A percentile compares a stretch with the other conserved stretches of the same genome.
Evolutionary conservation across 2,113 vertebrate species (phyloP).

Genomic region (Carassius gibelio): DNA sequence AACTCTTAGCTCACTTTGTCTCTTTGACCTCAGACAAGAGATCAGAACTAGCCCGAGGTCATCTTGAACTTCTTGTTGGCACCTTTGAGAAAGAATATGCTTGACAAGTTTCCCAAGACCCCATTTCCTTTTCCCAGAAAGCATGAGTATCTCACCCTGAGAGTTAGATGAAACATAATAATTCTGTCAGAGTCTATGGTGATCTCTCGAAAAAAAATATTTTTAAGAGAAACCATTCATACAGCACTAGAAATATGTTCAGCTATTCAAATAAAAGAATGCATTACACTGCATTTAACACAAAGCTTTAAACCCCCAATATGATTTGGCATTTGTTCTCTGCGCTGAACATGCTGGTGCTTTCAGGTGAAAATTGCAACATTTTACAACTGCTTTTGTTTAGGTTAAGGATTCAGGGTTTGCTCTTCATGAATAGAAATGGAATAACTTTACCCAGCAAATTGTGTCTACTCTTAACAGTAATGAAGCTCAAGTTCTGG

Average conservation of each 20-base stretch:
- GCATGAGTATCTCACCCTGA: neutral
- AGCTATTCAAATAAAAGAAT: conserved; percentile 9
- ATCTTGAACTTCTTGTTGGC: conserved; percentile 39
- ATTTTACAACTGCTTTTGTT: conserved; percentile 1
- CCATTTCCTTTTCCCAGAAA: neutral
- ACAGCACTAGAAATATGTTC: conserved; percentile 15
- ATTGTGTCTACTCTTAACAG: conserved; percentile 31
- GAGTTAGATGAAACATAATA: neutral
- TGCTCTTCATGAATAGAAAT: conserved; percentile 22
- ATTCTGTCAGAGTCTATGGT: neutral
- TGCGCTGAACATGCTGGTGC: neutral
- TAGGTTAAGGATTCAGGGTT: conserved; percentile 18
- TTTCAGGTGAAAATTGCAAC: conserved; percentile 32
- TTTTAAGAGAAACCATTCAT: neutral
- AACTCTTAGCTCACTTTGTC: conserved; percentile 38
- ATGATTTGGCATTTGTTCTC: conserved; percentile 20
- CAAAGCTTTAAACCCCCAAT: neutral
- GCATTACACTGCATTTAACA: conserved; percentile 31
- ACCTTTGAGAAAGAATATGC: conserved; percentile 30
- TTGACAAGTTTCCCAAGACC: neutral
- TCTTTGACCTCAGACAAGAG: conserved; percentile 37
- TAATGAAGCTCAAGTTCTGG: conserved; percentile 24
- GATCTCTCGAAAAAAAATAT: neutral
- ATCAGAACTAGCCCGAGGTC: conserved; percentile 40
- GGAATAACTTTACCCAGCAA: conserved; percentile 42